Evolutionary conservation across 2,888 invertebrate species (phyloP).

Genomic region (Steromphala cineraria): DNA sequence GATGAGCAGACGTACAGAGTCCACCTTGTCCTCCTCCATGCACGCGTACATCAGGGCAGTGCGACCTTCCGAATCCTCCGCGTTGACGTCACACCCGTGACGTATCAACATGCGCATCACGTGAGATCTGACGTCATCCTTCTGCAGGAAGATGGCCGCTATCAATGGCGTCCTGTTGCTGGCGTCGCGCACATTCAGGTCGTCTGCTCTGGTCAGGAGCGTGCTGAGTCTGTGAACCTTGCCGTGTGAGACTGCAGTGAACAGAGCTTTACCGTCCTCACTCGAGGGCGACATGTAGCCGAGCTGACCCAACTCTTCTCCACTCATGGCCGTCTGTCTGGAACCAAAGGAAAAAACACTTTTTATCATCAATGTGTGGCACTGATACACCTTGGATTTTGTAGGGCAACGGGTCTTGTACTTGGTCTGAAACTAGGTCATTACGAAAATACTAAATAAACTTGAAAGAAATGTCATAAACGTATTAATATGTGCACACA

Average conservation of each 20-base stretch:
- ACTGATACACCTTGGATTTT: too few species aligned
- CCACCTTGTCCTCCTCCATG: constrained; percentile 55
- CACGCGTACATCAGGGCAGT: constrained; percentile 62
- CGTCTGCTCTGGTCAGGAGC: constrained; percentile 23
- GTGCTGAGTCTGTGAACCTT: constrained; percentile 35
- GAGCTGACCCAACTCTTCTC: background rate
- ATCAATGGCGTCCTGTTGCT: constrained; percentile 57
- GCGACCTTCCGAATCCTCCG: constrained; percentile 51
- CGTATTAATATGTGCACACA: too few species aligned
- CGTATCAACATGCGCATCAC: constrained; percentile 56
- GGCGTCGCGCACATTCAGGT: constrained; percentile 42
- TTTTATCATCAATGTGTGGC: too few species aligned
- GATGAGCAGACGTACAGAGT: constrained; percentile 51
- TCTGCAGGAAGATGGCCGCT: constrained; percentile 52
- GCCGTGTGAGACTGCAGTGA: constrained; percentile 36
- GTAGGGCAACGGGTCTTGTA: too few species aligned
- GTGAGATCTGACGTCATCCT: constrained; percentile 57
- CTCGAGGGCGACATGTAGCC: background rate
- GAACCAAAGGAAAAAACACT: too few species aligned
- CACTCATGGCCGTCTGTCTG: background rate
- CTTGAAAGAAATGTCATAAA: too few species aligned
- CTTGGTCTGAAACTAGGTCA: too few species aligned
- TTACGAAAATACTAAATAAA: too few species aligned
- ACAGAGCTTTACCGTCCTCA: constrained; percentile 31
- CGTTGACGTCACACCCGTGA: constrained; percentile 59